Conservation (phyloP, 2,888 invertebrate species). For the Caenorhabditis wallacei region DNA sequence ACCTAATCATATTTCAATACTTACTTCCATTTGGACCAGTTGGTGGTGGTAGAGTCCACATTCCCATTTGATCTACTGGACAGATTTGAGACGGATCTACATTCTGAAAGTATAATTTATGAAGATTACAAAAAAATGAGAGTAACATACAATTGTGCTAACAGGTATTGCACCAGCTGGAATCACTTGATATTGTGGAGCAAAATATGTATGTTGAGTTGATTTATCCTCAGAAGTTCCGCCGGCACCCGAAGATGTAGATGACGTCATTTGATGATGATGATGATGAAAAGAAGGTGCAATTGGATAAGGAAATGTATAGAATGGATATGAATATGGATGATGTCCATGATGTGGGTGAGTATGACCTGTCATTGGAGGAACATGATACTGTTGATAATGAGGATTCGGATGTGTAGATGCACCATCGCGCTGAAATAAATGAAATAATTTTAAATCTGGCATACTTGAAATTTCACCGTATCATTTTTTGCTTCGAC, state of each 20-base stretch:
- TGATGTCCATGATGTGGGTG: background rate
- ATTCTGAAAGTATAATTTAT: conserved; percentile 29
- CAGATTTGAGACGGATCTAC: conserved; percentile 61
- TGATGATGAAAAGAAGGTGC: conserved; percentile 7
- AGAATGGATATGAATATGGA: conserved; percentile 24
- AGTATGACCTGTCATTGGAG: background rate
- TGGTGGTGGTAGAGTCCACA: conserved; percentile 59
- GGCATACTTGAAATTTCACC: no score
- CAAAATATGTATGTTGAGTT: conserved; percentile 21
- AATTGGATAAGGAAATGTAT: conserved; percentile 20
- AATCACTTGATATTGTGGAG: conserved; percentile 58
- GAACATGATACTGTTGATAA: background rate
- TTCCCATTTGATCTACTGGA: conserved; percentile 53
- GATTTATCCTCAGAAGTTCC: background rate
- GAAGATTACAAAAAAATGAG: background rate
- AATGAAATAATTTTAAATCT: background rate
- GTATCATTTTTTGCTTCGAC: background rate
- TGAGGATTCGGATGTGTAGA: background rate
- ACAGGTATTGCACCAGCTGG: conserved; percentile 59
- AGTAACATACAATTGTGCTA: conserved; percentile 61
- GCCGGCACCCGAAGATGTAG: background rate
- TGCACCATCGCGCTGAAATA: background rate
- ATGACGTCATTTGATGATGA: conserved; percentile 10
- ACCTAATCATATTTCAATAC: background rate
- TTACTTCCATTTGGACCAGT: conserved; percentile 47